Evolutionary conservation across 2,888 invertebrate genomes (phyloP).

Genomic region (Heliconius aoede): DNA sequence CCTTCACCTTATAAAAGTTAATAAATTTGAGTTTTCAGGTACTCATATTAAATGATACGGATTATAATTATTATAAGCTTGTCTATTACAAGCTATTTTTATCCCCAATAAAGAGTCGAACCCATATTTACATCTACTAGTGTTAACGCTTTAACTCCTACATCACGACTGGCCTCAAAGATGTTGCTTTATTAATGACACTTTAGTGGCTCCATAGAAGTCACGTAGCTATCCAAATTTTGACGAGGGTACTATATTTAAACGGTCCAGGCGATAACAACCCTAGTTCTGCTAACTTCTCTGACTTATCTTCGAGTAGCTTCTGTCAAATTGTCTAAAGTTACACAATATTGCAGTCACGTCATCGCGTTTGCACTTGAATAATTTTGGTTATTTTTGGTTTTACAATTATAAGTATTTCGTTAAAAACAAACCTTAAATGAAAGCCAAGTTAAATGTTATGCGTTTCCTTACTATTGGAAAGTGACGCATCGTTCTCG

Average conservation of each 20-base stretch:
- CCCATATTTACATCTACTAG: no score
- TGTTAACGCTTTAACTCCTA: no score
- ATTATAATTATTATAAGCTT: no score
- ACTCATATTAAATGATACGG: no score
- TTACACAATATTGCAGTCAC: slow-evolving; percentile 15
- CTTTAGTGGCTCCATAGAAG: background rate
- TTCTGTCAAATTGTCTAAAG: slow-evolving; percentile 5
- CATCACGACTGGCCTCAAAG: background rate
- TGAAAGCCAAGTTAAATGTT: no score
- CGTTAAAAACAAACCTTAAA: background rate
- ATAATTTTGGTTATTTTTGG: slow-evolving; percentile 12
- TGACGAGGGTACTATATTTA: slow-evolving; percentile 22
- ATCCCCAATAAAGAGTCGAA: no score
- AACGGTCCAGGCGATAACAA: slow-evolving; percentile 23
- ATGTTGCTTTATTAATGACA: background rate
- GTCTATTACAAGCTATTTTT: no score
- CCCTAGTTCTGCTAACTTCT: slow-evolving; percentile 23
- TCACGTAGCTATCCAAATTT: slow-evolving; percentile 25
- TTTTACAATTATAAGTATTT: background rate
- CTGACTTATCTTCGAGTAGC: slow-evolving; percentile 21
- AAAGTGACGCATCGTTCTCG: no score
- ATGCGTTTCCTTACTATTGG: no score
- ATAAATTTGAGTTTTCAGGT: no score
- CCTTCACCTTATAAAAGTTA: no score
- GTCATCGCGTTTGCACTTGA: background rate